Evolutionary conservation across 2,888 invertebrate species (phyloP), one percentile per base, ranked within the genome.

Genomic region (Eumacrocentrus americanus): DNA sequence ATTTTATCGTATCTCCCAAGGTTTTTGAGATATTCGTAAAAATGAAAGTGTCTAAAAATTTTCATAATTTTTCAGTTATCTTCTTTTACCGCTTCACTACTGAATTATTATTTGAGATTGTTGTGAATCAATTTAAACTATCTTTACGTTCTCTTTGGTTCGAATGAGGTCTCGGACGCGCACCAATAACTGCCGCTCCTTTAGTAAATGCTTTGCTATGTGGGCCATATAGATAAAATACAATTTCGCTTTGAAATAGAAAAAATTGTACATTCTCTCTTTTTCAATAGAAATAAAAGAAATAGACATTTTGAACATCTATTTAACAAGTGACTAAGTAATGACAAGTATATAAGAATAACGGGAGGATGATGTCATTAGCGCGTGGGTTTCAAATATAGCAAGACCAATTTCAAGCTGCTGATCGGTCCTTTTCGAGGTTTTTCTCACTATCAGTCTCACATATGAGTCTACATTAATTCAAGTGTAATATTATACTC

Each of bases 361-460:
- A 75, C 72, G 70, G 72, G 63, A 69, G 46, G 70, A 65, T 78
- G 77, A 78, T 72, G 73, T 78, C 76, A 77, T 54, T 51, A 62
- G 44, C 61, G 73, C 72, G 76, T 76, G 71, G 72, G 77, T 71
- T 73, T 68, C 58, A 67, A 72, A 75, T 74, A 75, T 73, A 74
- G 73, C 70, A 65, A 72, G 70, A 66, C 56, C 29, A 6, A 29
- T 4, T 29, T 29, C 29, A 29, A 6, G 5, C 29, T 29, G 9
- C 29, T 4, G 5, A 38, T 12, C n/a, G n/a, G n/a, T n/a, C n/a
- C n/a, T n/a, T n/a, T n/a, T n/a, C n/a, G n/a, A n/a, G n/a, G n/a
- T n/a, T n/a, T n/a, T n/a, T n/a, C n/a, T n/a, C n/a, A n/a, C n/a
- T n/a, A n/a, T n/a, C n/a, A n/a, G n/a, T n/a, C n/a, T n/a, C n/a